These are phyloP conservation scores for Oreohelix idahoensis DNA, from an alignment of 1,140 invertebrate species.

Conservation along the genomic window DNA sequence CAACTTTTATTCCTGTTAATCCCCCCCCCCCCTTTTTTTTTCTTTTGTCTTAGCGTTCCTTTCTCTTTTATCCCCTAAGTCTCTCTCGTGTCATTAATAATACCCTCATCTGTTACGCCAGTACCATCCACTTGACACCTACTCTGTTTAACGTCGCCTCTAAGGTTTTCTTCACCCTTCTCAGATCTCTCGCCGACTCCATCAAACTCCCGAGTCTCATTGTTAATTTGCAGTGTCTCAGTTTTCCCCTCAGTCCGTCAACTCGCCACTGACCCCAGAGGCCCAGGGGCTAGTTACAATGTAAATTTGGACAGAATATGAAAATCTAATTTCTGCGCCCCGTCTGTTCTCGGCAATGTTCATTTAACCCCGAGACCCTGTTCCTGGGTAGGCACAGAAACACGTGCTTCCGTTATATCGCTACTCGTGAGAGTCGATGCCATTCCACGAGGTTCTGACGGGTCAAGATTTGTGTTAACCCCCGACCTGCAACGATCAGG, in stretches of 20 bases:
- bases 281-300: conserved; percentile 28
- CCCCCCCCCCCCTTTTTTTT: no score
- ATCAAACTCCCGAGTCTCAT: no score
- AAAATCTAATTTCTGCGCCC: conserved; percentile 30
- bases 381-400: not conserved
- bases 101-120: no score
- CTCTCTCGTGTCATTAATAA: no score
- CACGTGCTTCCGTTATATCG: conserved; percentile 16
- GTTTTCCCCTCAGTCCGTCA: not conserved
- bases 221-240: not conserved
- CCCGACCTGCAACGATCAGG: not conserved
- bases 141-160: no score
- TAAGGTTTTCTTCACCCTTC: no score
- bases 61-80: no score
- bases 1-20: no score
- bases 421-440: not conserved
- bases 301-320: conserved; percentile 38
- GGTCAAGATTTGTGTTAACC: conserved; percentile 15
- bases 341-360: conserved; percentile 26
- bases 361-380: not conserved
- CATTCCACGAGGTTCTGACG: not conserved
- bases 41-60: no score
- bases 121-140: no score
- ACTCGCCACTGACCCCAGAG: not conserved
- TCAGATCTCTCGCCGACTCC: no score